Percentiles rank a stretch among this genome's conserved stretches.
Evolutionary conservation across 2,113 vertebrate species (phyloP).

Genomic region (Gobio gobio): DNA sequence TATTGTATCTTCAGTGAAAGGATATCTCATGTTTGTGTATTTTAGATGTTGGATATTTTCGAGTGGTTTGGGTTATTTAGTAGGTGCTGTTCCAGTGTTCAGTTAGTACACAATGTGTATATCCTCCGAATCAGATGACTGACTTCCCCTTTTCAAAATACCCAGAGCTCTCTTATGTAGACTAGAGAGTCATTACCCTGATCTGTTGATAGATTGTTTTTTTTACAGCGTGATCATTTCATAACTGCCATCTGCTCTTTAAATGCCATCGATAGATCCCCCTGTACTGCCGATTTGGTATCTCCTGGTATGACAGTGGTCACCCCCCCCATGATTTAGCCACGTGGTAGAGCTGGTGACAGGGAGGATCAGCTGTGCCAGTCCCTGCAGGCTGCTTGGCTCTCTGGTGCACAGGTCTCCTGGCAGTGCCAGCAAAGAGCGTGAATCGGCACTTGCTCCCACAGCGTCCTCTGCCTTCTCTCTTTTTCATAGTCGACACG

Average conservation of each 20-base stretch:
- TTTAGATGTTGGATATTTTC: background rate
- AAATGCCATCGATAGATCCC: background rate
- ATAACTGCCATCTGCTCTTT: background rate
- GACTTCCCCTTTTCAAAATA: background rate
- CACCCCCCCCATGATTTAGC: slow-evolving; percentile 66
- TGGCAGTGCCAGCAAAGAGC: slow-evolving; percentile 66
- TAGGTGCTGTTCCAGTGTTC: background rate
- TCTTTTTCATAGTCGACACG: slow-evolving; percentile 35
- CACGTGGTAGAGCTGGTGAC: slow-evolving; percentile 66
- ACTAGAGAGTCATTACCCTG: background rate
- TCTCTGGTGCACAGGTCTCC: slow-evolving; percentile 69
- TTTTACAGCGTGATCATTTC: slow-evolving; percentile 1
- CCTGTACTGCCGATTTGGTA: slow-evolving; percentile 50
- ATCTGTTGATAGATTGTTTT: background rate
- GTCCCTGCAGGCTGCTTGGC: slow-evolving; percentile 69
- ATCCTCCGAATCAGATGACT: slow-evolving; percentile 21
- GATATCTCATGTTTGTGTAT: background rate
- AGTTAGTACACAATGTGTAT: background rate
- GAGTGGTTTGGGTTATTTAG: background rate
- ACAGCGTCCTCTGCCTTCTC: slow-evolving; percentile 45
- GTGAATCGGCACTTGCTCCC: slow-evolving; percentile 19
- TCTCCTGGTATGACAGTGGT: slow-evolving; percentile 52
- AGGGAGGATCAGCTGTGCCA: slow-evolving; percentile 77
- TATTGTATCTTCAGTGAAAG: background rate
- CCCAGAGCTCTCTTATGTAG: background rate